phyloP scores from a whole-genome alignment of 2,113 vertebrate species.

The Myocastor coypus region DNA sequence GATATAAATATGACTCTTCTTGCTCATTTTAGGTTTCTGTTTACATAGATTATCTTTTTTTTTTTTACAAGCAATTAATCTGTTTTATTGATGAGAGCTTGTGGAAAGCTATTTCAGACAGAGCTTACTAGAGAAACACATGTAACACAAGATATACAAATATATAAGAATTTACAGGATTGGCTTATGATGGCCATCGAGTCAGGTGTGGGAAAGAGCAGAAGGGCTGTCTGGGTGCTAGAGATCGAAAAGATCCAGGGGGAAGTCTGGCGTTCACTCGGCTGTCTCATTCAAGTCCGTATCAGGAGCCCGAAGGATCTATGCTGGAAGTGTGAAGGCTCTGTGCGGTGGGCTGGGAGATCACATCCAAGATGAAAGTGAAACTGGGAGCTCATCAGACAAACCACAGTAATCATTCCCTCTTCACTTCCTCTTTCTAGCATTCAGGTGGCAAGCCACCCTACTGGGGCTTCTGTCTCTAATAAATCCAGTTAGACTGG shows the following conservation, averaged over 20 bases:
- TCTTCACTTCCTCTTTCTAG: not conserved
- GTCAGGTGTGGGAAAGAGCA: not conserved
- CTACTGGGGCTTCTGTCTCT: not conserved
- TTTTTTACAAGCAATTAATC: no score
- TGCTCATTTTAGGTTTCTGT: no score
- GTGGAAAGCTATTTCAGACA: not conserved
- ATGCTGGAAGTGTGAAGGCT: not conserved
- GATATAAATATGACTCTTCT: not conserved
- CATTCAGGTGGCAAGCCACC: not conserved
- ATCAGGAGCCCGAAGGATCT: not conserved
- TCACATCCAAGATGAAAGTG: not conserved
- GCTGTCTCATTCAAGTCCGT: no score
- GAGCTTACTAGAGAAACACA: not conserved
- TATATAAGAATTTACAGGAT: not conserved
- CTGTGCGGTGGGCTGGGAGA: not conserved
- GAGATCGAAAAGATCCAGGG: not conserved
- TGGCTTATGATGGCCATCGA: not conserved
- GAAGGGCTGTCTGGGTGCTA: not conserved
- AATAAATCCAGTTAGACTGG: not conserved
- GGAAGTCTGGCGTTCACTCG: not conserved
- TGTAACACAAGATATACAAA: not conserved
- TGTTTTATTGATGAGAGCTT: not conserved
- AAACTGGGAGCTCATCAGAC: not conserved
- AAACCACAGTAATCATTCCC: not conserved
- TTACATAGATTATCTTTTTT: no score